These are phyloP conservation scores for Tenthredo livida DNA, from an alignment of 2,888 invertebrate genomes.

Conservation along the genomic window DNA sequence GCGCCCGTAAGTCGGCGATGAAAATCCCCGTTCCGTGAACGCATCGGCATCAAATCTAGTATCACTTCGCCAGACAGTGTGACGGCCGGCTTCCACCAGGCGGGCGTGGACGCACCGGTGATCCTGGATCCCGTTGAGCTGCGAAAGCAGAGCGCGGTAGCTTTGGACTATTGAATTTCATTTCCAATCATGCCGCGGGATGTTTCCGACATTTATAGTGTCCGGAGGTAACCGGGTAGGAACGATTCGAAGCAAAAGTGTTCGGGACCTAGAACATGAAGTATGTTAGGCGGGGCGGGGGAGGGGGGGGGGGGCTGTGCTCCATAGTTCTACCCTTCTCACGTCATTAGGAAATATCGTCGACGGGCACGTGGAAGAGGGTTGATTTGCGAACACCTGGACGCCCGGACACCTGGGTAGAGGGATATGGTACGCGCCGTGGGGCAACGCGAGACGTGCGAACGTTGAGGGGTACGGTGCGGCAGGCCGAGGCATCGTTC, in stretches of 20 bases:
- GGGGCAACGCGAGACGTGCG: background rate
- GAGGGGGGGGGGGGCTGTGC: background rate
- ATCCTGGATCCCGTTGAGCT: background rate
- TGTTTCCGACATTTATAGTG: background rate
- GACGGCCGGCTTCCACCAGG: background rate
- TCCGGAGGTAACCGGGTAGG: background rate
- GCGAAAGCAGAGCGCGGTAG: background rate
- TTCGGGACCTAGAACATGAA: background rate
- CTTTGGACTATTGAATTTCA: background rate
- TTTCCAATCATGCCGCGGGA: background rate
- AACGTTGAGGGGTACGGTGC: conserved; percentile 14
- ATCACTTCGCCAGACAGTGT: conserved; percentile 1
- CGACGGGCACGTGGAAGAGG: conserved; percentile 32
- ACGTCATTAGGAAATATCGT: background rate
- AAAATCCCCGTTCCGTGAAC: background rate
- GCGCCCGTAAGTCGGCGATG: background rate
- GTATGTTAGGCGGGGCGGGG: background rate
- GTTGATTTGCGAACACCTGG: conserved; percentile 21
- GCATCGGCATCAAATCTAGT: background rate
- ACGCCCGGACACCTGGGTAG: conserved; percentile 13
- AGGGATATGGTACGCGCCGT: conserved; percentile 17
- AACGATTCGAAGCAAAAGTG: background rate
- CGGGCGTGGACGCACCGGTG: background rate
- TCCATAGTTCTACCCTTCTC: background rate
- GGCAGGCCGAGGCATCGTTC: conserved; percentile 16